Evolutionary conservation across 2,888 invertebrate species (phyloP).

Genomic region (Automeris io): DNA sequence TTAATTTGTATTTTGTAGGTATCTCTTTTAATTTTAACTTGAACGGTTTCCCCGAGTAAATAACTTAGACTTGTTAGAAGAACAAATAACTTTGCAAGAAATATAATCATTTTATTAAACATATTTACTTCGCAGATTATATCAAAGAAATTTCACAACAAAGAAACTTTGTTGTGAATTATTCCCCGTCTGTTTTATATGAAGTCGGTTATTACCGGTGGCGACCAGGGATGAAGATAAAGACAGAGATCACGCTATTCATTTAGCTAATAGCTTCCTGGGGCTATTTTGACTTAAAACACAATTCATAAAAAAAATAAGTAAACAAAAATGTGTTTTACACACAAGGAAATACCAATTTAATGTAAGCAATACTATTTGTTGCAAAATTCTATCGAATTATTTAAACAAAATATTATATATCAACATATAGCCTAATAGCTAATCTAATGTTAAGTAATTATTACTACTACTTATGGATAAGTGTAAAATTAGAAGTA

Average conservation of each 20-base stretch:
- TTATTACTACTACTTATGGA: too few relatives aligned
- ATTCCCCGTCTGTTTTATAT: slow-evolving; percentile 39
- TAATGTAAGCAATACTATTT: too few relatives aligned
- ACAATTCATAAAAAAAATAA: slow-evolving; percentile 16
- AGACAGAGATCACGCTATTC: slow-evolving; percentile 56
- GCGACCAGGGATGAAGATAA: slow-evolving; percentile 46
- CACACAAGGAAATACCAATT: too few relatives aligned
- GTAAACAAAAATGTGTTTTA: slow-evolving; percentile 10
- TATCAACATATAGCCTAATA: too few relatives aligned
- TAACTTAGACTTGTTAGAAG: background rate
- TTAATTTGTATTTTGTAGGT: background rate
- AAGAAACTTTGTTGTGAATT: slow-evolving; percentile 38
- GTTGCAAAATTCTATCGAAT: too few relatives aligned
- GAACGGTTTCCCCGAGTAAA: slow-evolving; percentile 3
- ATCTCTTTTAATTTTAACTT: slow-evolving; percentile 1
- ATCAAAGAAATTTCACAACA: slow-evolving; percentile 34
- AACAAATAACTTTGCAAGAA: slow-evolving; percentile 1
- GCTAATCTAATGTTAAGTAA: too few relatives aligned
- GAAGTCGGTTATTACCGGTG: slow-evolving; percentile 43
- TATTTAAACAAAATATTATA: too few relatives aligned
- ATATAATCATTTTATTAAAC: slow-evolving; percentile 1
- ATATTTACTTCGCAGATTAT: slow-evolving; percentile 10
- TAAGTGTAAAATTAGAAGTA: too few relatives aligned
- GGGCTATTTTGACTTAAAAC: slow-evolving; percentile 8
- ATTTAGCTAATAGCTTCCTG: slow-evolving; percentile 53